Conservation (phyloP, 1,140 invertebrate genomes). For the Scaptomyza graminum region DNA sequence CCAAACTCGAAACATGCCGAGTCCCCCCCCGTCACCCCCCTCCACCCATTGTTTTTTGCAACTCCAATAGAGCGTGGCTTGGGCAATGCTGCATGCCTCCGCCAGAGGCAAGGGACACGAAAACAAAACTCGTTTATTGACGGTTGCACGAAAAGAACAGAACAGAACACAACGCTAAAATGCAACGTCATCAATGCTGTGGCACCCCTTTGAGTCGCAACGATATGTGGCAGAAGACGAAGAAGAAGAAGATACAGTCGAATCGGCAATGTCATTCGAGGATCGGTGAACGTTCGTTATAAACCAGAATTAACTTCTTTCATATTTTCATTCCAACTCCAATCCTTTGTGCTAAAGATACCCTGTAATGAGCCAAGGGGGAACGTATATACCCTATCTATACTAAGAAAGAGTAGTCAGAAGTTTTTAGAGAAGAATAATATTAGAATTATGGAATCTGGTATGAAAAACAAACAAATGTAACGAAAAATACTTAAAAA, state of each 20-base stretch:
- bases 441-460: no score
- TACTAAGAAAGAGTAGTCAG: no score
- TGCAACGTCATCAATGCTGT: slow-evolving; percentile 68
- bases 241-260: background rate
- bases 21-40: background rate
- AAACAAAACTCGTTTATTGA: slow-evolving; percentile 39
- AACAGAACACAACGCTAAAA: slow-evolving; percentile 41
- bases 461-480: no score
- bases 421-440: no score
- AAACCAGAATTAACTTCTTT: slow-evolving; percentile 58
- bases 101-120: slow-evolving; percentile 9
- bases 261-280: slow-evolving; percentile 39
- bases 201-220: slow-evolving; percentile 27
- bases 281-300: slow-evolving; percentile 35
- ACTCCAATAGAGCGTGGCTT: slow-evolving; percentile 73
- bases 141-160: slow-evolving; percentile 40
- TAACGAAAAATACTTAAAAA: no score
- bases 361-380: background rate
- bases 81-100: slow-evolving; percentile 26
- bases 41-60: slow-evolving; percentile 2
- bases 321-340: no score
- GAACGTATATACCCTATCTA: no score
- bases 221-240: background rate
- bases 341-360: background rate
- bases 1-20: slow-evolving; percentile 28